phyloP scores from a whole-genome alignment of 2,797 vertebrate species.

The Syndactyla subalaris region DNA sequence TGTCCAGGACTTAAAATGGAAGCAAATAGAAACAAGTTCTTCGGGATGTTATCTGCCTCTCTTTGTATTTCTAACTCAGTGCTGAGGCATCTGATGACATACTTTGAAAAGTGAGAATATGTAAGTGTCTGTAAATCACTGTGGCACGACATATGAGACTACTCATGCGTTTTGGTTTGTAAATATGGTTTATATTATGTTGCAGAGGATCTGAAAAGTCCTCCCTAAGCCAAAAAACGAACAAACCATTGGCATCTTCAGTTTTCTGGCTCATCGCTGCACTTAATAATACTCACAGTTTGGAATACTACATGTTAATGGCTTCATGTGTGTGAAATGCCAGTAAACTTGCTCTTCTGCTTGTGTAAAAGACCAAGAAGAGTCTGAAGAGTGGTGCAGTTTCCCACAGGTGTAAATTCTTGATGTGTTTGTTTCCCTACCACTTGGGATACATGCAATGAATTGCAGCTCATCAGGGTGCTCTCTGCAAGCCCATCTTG shows the following conservation, averaged over 20 bases:
- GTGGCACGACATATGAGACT: background rate
- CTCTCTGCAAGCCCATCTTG: background rate
- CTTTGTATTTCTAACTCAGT: background rate
- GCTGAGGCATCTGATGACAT: slow-evolving; percentile 2
- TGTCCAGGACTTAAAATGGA: background rate
- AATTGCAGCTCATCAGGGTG: background rate
- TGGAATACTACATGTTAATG: background rate
- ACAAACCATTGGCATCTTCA: background rate
- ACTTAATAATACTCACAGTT: background rate
- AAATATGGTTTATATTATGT: slow-evolving; percentile 21
- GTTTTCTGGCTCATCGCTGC: background rate
- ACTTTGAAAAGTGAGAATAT: background rate
- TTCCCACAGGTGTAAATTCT: background rate
- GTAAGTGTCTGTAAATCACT: slow-evolving; percentile 6
- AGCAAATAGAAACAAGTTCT: background rate
- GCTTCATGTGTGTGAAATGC: background rate
- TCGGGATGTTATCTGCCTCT: background rate
- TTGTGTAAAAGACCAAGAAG: background rate
- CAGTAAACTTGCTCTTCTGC: background rate
- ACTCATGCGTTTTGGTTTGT: slow-evolving; percentile 9
- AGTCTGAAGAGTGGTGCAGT: background rate
- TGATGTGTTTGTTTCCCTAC: background rate
- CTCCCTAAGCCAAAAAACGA: background rate
- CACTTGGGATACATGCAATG: background rate
- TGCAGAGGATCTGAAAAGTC: slow-evolving; percentile 5